Conservation (phyloP, 1,140 invertebrate genomes). For the Drosophila lacertosa region DNA sequence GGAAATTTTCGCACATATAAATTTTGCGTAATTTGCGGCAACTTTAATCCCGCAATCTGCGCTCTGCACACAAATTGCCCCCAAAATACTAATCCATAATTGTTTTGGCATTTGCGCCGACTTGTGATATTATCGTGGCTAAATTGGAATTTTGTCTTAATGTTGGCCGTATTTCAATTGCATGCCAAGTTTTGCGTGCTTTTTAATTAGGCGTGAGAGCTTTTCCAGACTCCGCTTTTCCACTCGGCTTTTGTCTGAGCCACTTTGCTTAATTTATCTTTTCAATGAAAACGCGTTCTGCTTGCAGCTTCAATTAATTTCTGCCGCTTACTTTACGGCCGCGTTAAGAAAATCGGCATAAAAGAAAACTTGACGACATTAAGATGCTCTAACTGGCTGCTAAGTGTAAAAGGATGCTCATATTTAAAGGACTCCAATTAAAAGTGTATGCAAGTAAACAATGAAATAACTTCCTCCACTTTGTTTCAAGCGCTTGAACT, state of each 20-base stretch:
- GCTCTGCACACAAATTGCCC: slow-evolving; percentile 13
- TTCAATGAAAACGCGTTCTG: slow-evolving; percentile 18
- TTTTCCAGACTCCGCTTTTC: slow-evolving; percentile 18
- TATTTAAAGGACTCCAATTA: too few species aligned
- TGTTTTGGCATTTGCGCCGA: slow-evolving; percentile 21
- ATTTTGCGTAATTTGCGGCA: background rate
- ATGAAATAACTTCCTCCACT: slow-evolving; percentile 9
- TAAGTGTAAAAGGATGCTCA: too few species aligned
- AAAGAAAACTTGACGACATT: too few species aligned
- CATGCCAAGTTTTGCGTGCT: slow-evolving; percentile 19
- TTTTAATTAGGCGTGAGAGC: slow-evolving; percentile 71
- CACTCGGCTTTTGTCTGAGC: slow-evolving; percentile 7
- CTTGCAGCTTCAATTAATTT: slow-evolving; percentile 58
- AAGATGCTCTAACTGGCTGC: slow-evolving; percentile 7
- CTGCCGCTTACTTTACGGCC: slow-evolving; percentile 19
- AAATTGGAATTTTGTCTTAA: slow-evolving; percentile 28
- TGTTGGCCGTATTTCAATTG: slow-evolving; percentile 7
- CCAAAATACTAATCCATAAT: slow-evolving; percentile 42
- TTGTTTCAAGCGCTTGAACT: background rate
- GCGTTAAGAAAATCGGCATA: slow-evolving; percentile 20
- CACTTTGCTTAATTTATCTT: slow-evolving; percentile 62
- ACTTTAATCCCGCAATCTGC: slow-evolving; percentile 13
- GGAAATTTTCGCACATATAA: background rate
- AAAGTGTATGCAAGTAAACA: too few species aligned
- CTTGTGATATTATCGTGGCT: slow-evolving; percentile 23